phyloP scores from a whole-genome alignment of 1,140 invertebrate genomes.

The Littorina saxatilis region DNA sequence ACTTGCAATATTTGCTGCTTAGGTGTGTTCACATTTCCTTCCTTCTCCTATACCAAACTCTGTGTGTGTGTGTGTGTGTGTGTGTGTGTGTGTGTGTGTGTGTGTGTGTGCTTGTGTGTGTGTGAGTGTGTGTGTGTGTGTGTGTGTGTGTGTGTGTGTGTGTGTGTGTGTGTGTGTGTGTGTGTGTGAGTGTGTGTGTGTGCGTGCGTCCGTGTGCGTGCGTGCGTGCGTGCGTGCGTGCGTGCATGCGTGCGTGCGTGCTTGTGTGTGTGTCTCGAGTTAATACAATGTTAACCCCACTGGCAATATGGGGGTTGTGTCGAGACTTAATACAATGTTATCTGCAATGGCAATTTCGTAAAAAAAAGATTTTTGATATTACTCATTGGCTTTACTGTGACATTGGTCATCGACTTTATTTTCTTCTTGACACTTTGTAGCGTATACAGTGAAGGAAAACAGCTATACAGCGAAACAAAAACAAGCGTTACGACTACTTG shows the following conservation, averaged over 20 bases:
- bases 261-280: background rate
- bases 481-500: too few species aligned
- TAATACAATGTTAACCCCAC: background rate
- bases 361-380: too few species aligned
- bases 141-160: slow-evolving; percentile 2
- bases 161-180: background rate
- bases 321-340: background rate
- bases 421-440: too few species aligned
- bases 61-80: slow-evolving; percentile 2
- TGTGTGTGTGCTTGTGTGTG: too few species aligned
- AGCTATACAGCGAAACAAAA: too few species aligned
- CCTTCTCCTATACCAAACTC: background rate
- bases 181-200: background rate
- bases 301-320: background rate
- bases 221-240: background rate
- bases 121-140: background rate
- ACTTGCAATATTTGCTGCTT: too few species aligned
- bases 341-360: background rate
- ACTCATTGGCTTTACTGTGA: too few species aligned
- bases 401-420: too few species aligned
- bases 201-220: too few species aligned
- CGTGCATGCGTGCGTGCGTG: background rate
- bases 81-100: slow-evolving; percentile 3
- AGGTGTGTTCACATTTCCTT: too few species aligned
- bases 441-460: too few species aligned